These are phyloP conservation scores for Drosophila repletoides DNA, from an alignment of 1,140 invertebrate species.

Conservation along the genomic window DNA sequence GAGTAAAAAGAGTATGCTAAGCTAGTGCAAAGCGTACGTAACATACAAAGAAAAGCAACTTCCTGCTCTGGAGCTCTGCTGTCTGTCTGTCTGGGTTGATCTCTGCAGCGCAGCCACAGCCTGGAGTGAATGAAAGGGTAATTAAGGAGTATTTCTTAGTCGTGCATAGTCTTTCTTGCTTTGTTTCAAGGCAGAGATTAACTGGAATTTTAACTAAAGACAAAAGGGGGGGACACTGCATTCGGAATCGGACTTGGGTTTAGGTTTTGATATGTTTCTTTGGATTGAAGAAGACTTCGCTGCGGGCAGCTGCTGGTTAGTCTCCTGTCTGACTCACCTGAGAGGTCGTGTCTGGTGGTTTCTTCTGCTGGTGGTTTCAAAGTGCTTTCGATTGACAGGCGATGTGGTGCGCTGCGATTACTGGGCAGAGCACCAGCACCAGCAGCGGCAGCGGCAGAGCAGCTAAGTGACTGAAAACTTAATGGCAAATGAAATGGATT, in stretches of 20 bases:
- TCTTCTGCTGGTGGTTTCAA: slow-evolving; percentile 31
- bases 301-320: slow-evolving; percentile 25
- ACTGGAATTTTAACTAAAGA: slow-evolving; percentile 56
- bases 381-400: slow-evolving; percentile 57
- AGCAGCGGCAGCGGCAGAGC: not conserved
- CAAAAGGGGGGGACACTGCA: slow-evolving; percentile 20
- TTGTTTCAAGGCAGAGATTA: slow-evolving; percentile 44
- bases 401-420: slow-evolving; percentile 37
- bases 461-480: slow-evolving; percentile 43
- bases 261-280: slow-evolving; percentile 45
- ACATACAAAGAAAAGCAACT: no score
- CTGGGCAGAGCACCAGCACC: no score
- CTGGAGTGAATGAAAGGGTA: no score
- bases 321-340: slow-evolving; percentile 42
- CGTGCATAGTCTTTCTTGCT: not conserved
- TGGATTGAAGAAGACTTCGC: not conserved
- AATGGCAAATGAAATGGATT: slow-evolving; percentile 51
- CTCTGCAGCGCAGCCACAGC: no score
- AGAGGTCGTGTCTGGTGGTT: slow-evolving; percentile 21
- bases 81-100: no score
- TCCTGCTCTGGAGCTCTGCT: no score
- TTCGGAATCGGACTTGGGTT: slow-evolving; percentile 15
- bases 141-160: no score
- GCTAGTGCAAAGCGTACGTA: no score
- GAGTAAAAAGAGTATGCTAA: not conserved